These are phyloP conservation scores for Tricholaema leucomelas DNA, from an alignment of 2,113 vertebrate species.

Conservation along the genomic window DNA sequence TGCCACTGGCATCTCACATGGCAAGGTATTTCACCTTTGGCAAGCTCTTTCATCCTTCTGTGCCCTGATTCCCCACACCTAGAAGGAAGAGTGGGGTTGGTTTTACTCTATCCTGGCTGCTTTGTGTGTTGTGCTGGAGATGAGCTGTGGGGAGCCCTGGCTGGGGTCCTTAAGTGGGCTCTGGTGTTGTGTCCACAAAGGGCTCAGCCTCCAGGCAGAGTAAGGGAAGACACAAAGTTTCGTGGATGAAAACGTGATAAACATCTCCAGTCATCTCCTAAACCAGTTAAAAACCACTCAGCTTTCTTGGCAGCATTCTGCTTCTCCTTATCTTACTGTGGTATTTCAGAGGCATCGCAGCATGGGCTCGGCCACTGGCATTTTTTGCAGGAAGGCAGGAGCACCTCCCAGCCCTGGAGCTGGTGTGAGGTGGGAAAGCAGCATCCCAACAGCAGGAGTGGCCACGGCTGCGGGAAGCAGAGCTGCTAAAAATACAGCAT, in stretches of 20 bases:
- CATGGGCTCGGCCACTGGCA: rapidly evolving
- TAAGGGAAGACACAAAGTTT: not conserved
- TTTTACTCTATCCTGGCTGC: not conserved
- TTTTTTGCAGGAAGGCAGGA: not conserved
- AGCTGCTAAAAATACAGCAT: not conserved
- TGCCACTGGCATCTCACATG: rapidly evolving
- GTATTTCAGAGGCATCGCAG: not conserved
- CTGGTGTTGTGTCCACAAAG: rapidly evolving
- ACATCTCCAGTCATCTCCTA: not conserved
- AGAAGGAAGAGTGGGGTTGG: not conserved
- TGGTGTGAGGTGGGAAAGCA: not conserved
- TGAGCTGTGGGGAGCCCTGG: not conserved
- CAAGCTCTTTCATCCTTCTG: not conserved
- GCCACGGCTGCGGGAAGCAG: not conserved
- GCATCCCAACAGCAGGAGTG: rapidly evolving
- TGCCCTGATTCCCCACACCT: rapidly evolving
- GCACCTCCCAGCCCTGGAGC: not conserved
- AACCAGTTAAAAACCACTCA: not conserved
- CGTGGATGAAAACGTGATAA: not conserved
- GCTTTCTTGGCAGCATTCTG: not conserved
- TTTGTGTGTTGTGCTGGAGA: not conserved
- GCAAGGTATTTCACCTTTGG: not conserved
- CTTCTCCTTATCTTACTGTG: not conserved
- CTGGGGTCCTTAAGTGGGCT: rapidly evolving
- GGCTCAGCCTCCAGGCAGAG: not conserved